phyloP scores from a whole-genome alignment of 2,113 vertebrate species.

The Hyperoodon ampullatus region DNA sequence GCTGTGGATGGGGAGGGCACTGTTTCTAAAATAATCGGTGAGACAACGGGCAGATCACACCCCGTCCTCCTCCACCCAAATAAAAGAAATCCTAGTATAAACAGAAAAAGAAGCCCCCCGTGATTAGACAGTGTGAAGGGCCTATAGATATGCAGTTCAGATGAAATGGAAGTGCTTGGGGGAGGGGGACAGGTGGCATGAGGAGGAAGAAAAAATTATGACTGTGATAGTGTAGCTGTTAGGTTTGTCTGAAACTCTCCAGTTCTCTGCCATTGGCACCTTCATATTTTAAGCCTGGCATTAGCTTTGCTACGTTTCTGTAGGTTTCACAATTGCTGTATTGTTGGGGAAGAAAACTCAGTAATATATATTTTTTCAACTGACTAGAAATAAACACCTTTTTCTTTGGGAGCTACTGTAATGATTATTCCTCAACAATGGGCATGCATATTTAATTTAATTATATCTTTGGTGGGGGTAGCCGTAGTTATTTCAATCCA shows the following conservation, averaged over 20 bases:
- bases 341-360: neutral
- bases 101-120: neutral
- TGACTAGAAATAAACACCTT: constrained; percentile 44
- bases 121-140: neutral
- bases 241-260: neutral
- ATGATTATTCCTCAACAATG: constrained; percentile 55
- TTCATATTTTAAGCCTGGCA: neutral
- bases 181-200: neutral
- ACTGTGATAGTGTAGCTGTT: neutral
- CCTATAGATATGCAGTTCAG: neutral
- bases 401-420: constrained; percentile 38
- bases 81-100: neutral
- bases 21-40: neutral
- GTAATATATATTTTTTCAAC: neutral
- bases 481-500: constrained; percentile 44
- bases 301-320: constrained; percentile 10
- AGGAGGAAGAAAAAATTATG: constrained; percentile 26
- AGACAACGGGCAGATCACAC: neutral
- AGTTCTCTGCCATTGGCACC: neutral
- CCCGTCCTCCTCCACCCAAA: neutral
- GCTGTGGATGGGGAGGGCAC: neutral
- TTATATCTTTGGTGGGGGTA: constrained; percentile 36
- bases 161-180: neutral
- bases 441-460: constrained; percentile 73
- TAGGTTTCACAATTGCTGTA: neutral